These are phyloP conservation scores for Caenorhabditis sp. DNA, from an alignment of 2,888 invertebrate species.

Conservation along the genomic window DNA sequence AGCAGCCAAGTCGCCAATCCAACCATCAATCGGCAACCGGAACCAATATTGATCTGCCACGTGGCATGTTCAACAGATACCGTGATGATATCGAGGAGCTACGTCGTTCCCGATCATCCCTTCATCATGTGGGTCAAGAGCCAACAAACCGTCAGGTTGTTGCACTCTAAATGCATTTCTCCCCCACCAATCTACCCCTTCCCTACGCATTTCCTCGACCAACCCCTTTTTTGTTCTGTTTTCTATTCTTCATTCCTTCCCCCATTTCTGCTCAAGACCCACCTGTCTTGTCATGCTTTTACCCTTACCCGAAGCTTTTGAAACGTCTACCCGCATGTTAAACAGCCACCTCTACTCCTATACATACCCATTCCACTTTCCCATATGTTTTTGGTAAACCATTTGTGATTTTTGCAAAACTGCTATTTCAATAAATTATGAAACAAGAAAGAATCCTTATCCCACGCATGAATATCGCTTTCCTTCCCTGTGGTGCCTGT, in stretches of 20 bases:
- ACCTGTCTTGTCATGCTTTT: neutral
- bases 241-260: conserved; percentile 6
- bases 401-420: conserved; percentile 29
- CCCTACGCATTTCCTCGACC: conserved; percentile 49
- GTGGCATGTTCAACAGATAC: conserved; percentile 83
- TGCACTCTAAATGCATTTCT: conserved; percentile 64
- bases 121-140: conserved; percentile 76
- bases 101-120: conserved; percentile 78
- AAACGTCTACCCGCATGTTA: conserved; percentile 30
- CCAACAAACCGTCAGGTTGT: conserved; percentile 73
- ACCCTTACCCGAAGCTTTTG: conserved; percentile 16
- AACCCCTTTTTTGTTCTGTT: conserved; percentile 11
- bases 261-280: conserved; percentile 13
- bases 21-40: neutral
- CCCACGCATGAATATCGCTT: conserved; percentile 19
- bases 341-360: conserved; percentile 25
- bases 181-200: conserved; percentile 12
- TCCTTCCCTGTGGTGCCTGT: neutral
- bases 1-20: neutral
- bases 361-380: conserved; percentile 15
- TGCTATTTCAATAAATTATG: conserved; percentile 9
- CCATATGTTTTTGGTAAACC: conserved; percentile 10
- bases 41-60: conserved; percentile 72
- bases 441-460: conserved; percentile 6
- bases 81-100: conserved; percentile 82